Base-by-base conservation (phyloP, 2,888 invertebrate genomes). In the Acrocyrtus sp. region DNA sequence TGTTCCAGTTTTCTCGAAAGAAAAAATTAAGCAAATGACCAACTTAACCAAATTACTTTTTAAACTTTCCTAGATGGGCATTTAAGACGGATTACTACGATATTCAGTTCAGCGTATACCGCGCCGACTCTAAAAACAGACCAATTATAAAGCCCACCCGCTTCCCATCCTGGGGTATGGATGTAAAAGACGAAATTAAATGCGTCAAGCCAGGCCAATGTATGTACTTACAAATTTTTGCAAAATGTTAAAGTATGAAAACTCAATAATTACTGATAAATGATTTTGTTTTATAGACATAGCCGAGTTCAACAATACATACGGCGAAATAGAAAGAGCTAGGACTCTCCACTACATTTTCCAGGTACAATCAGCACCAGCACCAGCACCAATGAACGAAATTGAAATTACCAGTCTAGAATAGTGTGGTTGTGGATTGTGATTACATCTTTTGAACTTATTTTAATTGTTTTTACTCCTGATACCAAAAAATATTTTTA, bases 171-270 rank as follows among this genome's bases (percentile, higher is more conserved):
- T 62, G 62, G 24, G 6, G 68, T 6, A 8, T 39, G 6, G 48
- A 27, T 21, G 53, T 63, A 22, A 21, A 47, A 10, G 78, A 75
- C 10, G 62, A 74, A 17, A 34, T 74, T 17, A 26, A 47, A 10
- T 78, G 78, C 41, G 29, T 57, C 4, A 45, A 21, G 6, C 60
- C 74, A 15, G 78, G 78, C 41, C 67, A 60, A 74, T 74, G 74
- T 74, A 63, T 57, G 34, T 3, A 15, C n/a, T 24, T 19, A n/a
- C n/a, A 29, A 3, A 24, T 22, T 15, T 15, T 22, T 12, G 19
- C 41, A 19, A 21, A 29, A 15, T 56, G 17, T 57, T 45, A 17
- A 45, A 26, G 12, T 6, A n/a, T 54, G 4, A 26, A 34, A 56
- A 34, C 24, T 15, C 19, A 27, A 17, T 1, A 21, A 56, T 26